phyloP scores from a whole-genome alignment of 2,797 vertebrate genomes.

The Peromyscus melanophrys region DNA sequence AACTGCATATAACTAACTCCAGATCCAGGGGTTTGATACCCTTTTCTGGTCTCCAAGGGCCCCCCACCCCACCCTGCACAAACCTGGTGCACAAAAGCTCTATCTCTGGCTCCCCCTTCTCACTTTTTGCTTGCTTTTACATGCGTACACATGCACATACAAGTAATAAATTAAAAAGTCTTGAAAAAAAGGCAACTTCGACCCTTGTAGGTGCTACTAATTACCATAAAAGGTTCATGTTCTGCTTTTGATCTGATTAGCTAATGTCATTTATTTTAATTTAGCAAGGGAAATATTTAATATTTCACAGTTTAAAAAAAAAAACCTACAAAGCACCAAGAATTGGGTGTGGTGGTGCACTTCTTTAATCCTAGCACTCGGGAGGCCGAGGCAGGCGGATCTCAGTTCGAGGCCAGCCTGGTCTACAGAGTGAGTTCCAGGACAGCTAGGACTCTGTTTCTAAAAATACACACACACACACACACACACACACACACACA shows the following conservation, averaged over 20 bases:
- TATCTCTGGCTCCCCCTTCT: background rate
- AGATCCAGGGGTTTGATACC: background rate
- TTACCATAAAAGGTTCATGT: background rate
- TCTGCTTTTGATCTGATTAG: constrained; percentile 23
- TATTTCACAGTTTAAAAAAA: constrained; percentile 32
- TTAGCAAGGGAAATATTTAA: constrained; percentile 33
- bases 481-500: background rate
- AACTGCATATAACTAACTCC: background rate
- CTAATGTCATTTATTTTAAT: constrained; percentile 1
- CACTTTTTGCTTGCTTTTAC: background rate
- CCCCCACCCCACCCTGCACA: no score
- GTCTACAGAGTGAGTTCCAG: background rate
- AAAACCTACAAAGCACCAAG: background rate
- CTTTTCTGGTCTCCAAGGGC: background rate
- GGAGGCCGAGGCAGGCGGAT: background rate
- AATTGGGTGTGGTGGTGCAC: background rate
- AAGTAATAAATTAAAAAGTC: background rate
- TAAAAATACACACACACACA: background rate
- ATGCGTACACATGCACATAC: background rate
- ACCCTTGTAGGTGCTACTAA: background rate
- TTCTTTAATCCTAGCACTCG: background rate
- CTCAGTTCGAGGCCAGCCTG: background rate
- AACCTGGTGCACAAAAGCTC: background rate
- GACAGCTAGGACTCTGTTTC: background rate
- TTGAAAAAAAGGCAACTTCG: background rate